Evolutionary conservation across 2,113 vertebrate genomes (phyloP).

Genomic region (Siniperca chuatsi): DNA sequence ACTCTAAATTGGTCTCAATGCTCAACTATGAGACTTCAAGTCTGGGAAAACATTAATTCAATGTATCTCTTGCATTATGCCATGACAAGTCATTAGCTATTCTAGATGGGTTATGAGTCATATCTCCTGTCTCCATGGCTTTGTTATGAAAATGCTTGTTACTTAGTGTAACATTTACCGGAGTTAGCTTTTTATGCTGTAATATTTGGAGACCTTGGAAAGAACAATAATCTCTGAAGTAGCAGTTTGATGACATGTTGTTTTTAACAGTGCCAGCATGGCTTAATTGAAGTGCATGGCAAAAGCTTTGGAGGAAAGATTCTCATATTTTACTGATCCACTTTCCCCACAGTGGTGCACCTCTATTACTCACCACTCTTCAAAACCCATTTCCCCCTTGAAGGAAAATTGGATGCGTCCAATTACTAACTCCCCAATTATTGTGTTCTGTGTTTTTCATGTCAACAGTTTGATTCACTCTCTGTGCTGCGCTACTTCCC

Average conservation of each 20-base stretch:
- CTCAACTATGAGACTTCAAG: constrained; percentile 48
- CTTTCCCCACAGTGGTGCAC: constrained; percentile 67
- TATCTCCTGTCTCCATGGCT: constrained; percentile 62
- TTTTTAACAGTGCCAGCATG: constrained; percentile 57
- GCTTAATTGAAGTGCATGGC: constrained; percentile 59
- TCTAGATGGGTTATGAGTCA: constrained; percentile 69
- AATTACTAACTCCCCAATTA: constrained; percentile 59
- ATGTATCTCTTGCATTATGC: constrained; percentile 60
- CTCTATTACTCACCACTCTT: constrained; percentile 70
- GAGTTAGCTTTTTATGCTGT: constrained; percentile 50
- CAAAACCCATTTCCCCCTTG: constrained; percentile 58
- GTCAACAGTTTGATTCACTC: constrained; percentile 31
- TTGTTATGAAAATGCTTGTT: constrained; percentile 64
- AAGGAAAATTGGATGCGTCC: constrained; percentile 70
- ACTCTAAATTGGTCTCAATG: constrained; percentile 53
- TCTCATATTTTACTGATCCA: constrained; percentile 72
- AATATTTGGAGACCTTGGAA: constrained; percentile 67
- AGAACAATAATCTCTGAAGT: constrained; percentile 74
- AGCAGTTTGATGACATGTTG: constrained; percentile 72
- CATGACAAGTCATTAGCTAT: constrained; percentile 65
- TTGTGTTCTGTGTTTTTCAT: constrained; percentile 46
- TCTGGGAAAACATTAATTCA: constrained; percentile 72
- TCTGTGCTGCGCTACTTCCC: neutral
- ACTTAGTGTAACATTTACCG: constrained; percentile 41
- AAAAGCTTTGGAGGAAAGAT: constrained; percentile 67